phyloP scores from a whole-genome alignment of 1,140 invertebrate species.

The Thaumatotibia leucotreta region DNA sequence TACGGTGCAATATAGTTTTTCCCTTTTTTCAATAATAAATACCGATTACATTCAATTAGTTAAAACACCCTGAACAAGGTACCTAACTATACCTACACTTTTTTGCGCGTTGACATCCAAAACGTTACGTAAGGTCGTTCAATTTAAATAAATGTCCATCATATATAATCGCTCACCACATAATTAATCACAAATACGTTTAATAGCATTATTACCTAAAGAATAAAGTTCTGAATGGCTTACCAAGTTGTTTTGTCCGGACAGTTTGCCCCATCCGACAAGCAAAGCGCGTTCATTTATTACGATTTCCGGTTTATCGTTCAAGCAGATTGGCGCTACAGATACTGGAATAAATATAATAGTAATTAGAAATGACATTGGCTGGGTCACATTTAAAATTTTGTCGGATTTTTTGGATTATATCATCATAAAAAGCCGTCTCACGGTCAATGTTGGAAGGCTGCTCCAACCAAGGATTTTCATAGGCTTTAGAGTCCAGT shows the following conservation, averaged over 20 bases:
- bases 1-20: no score
- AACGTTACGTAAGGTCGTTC: conserved; percentile 8
- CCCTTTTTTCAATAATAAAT: no score
- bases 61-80: no score
- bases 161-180: not conserved
- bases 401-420: not conserved
- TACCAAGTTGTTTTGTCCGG: conserved; percentile 62
- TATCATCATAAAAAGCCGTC: no score
- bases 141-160: conserved; percentile 1
- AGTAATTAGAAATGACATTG: conserved; percentile 12
- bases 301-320: conserved; percentile 70
- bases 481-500: no score
- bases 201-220: not conserved
- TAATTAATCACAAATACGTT: not conserved
- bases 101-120: not conserved
- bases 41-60: no score
- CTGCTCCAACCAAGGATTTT: no score
- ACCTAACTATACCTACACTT: not conserved
- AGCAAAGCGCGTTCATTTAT: conserved; percentile 64
- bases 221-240: not conserved
- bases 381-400: not conserved
- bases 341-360: conserved; percentile 58
- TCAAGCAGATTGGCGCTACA: conserved; percentile 74
- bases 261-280: conserved; percentile 75
- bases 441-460: no score